These are phyloP conservation scores for Spodoptera litura DNA, from an alignment of 1,140 invertebrate species.

Conservation along the genomic window DNA sequence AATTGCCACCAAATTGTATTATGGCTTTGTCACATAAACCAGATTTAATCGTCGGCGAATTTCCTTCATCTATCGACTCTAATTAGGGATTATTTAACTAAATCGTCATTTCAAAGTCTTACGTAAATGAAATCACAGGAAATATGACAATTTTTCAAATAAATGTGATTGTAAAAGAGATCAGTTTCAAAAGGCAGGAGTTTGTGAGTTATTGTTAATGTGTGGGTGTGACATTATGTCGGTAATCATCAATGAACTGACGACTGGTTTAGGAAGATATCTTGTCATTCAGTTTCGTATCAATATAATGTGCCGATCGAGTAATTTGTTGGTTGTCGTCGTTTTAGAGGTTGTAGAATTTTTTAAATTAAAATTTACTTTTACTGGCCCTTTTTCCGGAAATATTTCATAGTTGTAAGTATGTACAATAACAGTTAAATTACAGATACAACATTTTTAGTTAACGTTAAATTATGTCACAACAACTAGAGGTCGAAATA, in stretches of 20 bases:
- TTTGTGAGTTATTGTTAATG: not conserved
- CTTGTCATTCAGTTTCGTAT: not conserved
- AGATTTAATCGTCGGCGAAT: not conserved
- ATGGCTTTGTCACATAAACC: not conserved
- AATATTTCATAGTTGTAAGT: too few relatives aligned
- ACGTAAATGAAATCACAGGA: slow-evolving; percentile 3
- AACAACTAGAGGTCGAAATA: too few relatives aligned
- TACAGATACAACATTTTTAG: too few relatives aligned
- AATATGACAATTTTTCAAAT: slow-evolving; percentile 15
- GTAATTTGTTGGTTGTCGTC: not conserved
- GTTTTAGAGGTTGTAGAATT: too few relatives aligned
- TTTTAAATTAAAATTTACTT: too few relatives aligned
- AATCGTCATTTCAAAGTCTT: not conserved
- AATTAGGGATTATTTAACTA: slow-evolving; percentile 4
- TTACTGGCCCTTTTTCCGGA: too few relatives aligned
- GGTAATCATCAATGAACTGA: not conserved
- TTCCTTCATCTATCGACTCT: not conserved
- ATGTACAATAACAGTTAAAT: too few relatives aligned
- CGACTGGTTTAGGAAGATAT: not conserved
- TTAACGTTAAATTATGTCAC: too few relatives aligned
- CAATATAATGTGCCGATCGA: not conserved
- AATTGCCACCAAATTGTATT: too few relatives aligned
- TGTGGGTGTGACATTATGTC: not conserved
- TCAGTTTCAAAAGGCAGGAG: not conserved
- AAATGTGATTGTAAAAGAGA: not conserved